A percentile compares a stretch with the other conserved stretches of the same genome.
These are phyloP conservation scores for Drosophila prosaltans DNA, from an alignment of 1,140 invertebrate species.

Conservation along the genomic window DNA sequence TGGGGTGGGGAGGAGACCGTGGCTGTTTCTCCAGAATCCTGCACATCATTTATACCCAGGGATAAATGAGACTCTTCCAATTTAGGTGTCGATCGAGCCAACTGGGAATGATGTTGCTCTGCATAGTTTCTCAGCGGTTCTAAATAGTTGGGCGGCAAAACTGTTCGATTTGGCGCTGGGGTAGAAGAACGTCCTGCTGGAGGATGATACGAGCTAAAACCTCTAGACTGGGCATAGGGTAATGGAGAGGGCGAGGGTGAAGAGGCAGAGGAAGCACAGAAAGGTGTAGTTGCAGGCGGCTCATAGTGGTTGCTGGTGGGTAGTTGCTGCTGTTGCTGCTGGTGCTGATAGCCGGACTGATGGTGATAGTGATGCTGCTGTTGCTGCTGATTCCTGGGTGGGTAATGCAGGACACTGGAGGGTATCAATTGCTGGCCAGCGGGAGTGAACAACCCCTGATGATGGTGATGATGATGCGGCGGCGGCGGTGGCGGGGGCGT, in stretches of 20 bases:
- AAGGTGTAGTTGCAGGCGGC: conserved; percentile 46
- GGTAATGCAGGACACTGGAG: conserved; percentile 72
- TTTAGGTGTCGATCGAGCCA: conserved; percentile 46
- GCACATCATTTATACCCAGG: conserved; percentile 18
- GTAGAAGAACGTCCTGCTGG: conserved; percentile 59
- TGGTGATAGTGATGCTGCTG: conserved; percentile 30
- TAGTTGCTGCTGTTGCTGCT: conserved; percentile 16
- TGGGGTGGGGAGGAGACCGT: conserved; percentile 45
- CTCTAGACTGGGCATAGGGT: conserved; percentile 41
- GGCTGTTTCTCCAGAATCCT: conserved; percentile 46
- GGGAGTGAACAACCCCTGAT: conserved; percentile 67
- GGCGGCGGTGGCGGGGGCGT: background rate
- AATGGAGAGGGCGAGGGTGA: conserved; percentile 20
- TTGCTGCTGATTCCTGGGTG: conserved; percentile 40
- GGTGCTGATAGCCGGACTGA: conserved; percentile 24
- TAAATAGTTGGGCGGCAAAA: conserved; percentile 66
- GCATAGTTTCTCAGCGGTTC: conserved; percentile 56
- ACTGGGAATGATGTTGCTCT: conserved; percentile 36
- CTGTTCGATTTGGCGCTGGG: conserved; percentile 70
- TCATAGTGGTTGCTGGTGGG: conserved; percentile 50
- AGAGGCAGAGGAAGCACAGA: conserved; percentile 55
- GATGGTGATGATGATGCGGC: conserved; percentile 36
- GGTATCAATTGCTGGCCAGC: conserved; percentile 71
- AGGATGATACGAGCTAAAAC: conserved; percentile 53
- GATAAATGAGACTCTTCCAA: conserved; percentile 44